A percentile compares a stretch with the other conserved stretches of the same genome.
phyloP scores from a whole-genome alignment of 2,888 invertebrate species.

The Drosophila prolongata region DNA sequence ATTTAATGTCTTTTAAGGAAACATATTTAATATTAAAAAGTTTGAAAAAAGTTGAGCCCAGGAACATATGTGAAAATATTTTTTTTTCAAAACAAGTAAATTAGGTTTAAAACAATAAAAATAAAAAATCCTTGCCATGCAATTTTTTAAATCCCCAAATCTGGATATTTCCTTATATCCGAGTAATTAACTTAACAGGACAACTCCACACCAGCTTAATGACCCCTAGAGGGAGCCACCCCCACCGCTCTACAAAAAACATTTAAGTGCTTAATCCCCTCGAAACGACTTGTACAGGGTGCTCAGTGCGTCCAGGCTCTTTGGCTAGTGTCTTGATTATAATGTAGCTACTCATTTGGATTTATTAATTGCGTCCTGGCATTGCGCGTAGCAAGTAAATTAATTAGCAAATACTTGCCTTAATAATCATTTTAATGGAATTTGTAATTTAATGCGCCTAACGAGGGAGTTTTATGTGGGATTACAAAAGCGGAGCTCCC shows the following conservation, averaged over 20 bases:
- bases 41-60: no score
- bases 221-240: conserved; percentile 24
- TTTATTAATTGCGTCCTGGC: conserved; percentile 71
- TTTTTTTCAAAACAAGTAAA: no score
- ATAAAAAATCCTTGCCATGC: no score
- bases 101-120: no score
- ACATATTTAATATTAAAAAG: no score
- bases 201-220: conserved; percentile 5
- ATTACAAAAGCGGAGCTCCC: conserved; percentile 55
- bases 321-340: conserved; percentile 17
- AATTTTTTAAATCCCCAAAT: not conserved
- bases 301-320: conserved; percentile 6
- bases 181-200: conserved; percentile 22
- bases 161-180: conserved; percentile 17
- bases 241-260: conserved; percentile 4
- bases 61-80: no score
- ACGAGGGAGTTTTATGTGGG: conserved; percentile 78
- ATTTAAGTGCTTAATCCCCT: conserved; percentile 33
- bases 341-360: conserved; percentile 68
- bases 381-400: conserved; percentile 76
- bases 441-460: conserved; percentile 82
- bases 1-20: no score
- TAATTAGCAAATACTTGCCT: conserved; percentile 81
- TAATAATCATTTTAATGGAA: conserved; percentile 82
- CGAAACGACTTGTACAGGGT: conserved; percentile 37